Evolutionary conservation across 2,888 invertebrate genomes (phyloP).

Genomic region (Hofmannophila pseudospretella): DNA sequence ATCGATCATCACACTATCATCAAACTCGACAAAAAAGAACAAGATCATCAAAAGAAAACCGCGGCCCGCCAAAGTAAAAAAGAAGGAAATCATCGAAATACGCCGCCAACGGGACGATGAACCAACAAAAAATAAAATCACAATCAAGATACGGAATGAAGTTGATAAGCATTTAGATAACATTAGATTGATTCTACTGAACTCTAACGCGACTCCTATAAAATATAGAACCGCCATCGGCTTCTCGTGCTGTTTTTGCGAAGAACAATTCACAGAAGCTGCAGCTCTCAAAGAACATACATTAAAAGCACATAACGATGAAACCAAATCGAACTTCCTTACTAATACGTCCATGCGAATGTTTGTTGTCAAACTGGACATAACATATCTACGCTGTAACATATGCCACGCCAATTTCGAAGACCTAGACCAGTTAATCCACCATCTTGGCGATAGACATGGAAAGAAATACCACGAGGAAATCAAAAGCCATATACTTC

Average conservation of each 20-base stretch:
- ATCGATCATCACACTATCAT: background rate
- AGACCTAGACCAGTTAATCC: conserved; percentile 24
- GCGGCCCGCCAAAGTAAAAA: background rate
- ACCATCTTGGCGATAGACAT: conserved; percentile 33
- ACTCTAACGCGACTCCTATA: conserved; percentile 40
- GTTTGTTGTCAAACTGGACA: conserved; percentile 19
- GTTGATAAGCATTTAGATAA: conserved; percentile 13
- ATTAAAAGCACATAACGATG: conserved; percentile 19
- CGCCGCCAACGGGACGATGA: background rate
- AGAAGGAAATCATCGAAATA: background rate
- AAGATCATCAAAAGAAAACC: background rate
- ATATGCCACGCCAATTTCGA: conserved; percentile 16
- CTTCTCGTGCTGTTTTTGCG: conserved; percentile 40
- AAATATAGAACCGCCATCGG: conserved; percentile 31
- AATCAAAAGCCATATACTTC: conserved; percentile 33
- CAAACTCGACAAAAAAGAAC: background rate
- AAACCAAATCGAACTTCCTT: conserved; percentile 20
- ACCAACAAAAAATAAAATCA: background rate
- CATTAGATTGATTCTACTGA: conserved; percentile 20
- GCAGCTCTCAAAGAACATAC: conserved; percentile 34
- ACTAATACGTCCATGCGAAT: conserved; percentile 15
- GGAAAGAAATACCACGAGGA: conserved; percentile 27
- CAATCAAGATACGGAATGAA: background rate
- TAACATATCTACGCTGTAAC: conserved; percentile 12
- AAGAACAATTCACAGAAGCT: conserved; percentile 26